Evolutionary conservation across 2,888 invertebrate genomes (phyloP), one percentile per base, ranked within the genome.

Genomic region (Ochropleura leucogaster): DNA sequence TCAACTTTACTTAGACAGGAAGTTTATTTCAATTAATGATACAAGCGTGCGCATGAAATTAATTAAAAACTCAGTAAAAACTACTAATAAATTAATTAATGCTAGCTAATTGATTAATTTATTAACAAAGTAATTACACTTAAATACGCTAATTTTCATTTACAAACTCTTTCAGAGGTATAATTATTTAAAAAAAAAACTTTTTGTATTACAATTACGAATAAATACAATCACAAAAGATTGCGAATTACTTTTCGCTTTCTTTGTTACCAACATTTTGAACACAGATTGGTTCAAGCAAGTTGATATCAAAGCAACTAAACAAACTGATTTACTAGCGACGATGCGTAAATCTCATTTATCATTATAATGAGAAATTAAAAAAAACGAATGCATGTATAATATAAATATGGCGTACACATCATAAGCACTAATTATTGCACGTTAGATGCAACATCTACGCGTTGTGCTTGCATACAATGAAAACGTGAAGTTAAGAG

Each of bases 401-500:
- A 68, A 62, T 66, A 73, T 72, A 69, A 72, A 75, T 66, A 68
- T 74, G 57, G 72, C 62, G 66, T 66, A 77, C 60, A 77, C 62
- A 74, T 83, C 72, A 80, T 82, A 80, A 84, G 79, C 69, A 73
- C 78, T 79, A 84, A 83, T 74, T 60, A 85, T 84, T 82, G 83
- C 83, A 81, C 80, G 85, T 85, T 85, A 81, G 79, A 76, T 79
- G 80, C 80, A 88, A 87, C 79, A 84, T 89, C 87, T 87, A 87
- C 85, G 79, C 87, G 82, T 86, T 84, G 91, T 91, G 91, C 90
- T 89, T 79, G 88, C 90, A 90, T 90, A 92, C 90, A 90, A 89
- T 90, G 89, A 88, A 89, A 90, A 87, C 76, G 92, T 93, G 92
- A 89, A 88, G 90, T 92, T 90, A 91, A 85, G 86, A 87, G 70